Evolutionary conservation across 2,113 vertebrate genomes (phyloP).

Genomic region (Prolemur simus): DNA sequence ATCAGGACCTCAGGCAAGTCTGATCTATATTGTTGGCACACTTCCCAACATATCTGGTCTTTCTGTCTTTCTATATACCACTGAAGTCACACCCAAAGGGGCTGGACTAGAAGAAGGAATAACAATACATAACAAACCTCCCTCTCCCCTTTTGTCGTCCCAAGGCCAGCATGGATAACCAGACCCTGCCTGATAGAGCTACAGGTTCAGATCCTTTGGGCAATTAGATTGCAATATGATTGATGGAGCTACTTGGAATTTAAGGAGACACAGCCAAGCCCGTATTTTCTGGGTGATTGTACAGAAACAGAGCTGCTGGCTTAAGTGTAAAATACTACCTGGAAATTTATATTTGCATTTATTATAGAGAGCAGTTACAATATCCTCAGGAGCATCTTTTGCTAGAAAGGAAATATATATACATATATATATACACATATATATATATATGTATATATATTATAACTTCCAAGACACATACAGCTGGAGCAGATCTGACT

Average conservation of each 20-base stretch:
- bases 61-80: not conserved
- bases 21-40: not conserved
- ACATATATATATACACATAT: not conserved
- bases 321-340: not conserved
- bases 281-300: not conserved
- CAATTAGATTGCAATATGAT: not conserved
- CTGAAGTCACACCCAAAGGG: not conserved
- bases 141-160: not conserved
- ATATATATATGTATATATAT: not conserved
- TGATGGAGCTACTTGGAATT: not conserved
- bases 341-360: not conserved
- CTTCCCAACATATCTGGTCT: not conserved
- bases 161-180: not conserved
- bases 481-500: not conserved
- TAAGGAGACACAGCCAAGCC: not conserved
- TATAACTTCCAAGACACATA: not conserved
- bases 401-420: not conserved
- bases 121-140: not conserved
- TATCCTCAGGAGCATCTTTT: not conserved
- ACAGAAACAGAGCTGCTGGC: not conserved
- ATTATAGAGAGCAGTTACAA: not conserved
- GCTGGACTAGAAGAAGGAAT: not conserved
- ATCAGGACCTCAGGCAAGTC: not conserved
- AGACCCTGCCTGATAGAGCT: not conserved
- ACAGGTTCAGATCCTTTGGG: not conserved